Conservation (phyloP, 92 coral and sea anemone species). For the Heliopora coerulea region DNA sequence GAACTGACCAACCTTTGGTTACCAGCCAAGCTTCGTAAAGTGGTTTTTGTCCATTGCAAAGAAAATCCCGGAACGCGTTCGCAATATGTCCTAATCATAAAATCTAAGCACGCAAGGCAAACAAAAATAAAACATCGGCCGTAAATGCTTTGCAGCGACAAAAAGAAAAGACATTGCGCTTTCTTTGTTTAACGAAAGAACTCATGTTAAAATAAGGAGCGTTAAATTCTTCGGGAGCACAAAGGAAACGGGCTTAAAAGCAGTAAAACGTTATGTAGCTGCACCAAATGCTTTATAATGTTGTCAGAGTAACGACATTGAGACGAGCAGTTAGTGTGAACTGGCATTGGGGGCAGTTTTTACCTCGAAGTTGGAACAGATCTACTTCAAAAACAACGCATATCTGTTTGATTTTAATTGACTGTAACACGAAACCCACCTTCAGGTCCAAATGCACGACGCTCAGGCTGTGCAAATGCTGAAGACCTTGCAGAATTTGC, state of each 20-base stretch:
- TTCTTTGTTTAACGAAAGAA: background rate
- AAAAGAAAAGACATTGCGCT: background rate
- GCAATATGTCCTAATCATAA: background rate
- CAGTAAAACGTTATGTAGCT: background rate
- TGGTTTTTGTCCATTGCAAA: too few species aligned
- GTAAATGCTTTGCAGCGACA: background rate
- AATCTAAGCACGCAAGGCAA: background rate
- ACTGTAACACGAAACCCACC: conserved; percentile 48
- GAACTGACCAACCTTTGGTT: background rate
- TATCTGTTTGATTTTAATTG: background rate
- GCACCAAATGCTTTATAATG: background rate
- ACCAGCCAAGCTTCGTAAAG: background rate
- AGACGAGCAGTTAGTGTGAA: too few species aligned
- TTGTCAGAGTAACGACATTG: background rate
- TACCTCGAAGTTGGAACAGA: background rate
- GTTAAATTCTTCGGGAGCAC: too few species aligned
- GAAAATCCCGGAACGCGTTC: background rate
- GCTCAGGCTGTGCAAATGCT: conserved; percentile 66
- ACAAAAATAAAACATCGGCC: background rate
- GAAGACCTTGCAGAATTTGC: conserved; percentile 77
- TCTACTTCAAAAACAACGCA: background rate
- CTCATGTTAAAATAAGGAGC: background rate
- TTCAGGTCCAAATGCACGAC: conserved; percentile 90
- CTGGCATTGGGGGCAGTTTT: too few species aligned
- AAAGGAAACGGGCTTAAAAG: background rate